Evolutionary conservation across 2,797 vertebrate genomes (phyloP), one percentile per base, ranked within the genome.

Genomic region (Chaunax sp.): DNA sequence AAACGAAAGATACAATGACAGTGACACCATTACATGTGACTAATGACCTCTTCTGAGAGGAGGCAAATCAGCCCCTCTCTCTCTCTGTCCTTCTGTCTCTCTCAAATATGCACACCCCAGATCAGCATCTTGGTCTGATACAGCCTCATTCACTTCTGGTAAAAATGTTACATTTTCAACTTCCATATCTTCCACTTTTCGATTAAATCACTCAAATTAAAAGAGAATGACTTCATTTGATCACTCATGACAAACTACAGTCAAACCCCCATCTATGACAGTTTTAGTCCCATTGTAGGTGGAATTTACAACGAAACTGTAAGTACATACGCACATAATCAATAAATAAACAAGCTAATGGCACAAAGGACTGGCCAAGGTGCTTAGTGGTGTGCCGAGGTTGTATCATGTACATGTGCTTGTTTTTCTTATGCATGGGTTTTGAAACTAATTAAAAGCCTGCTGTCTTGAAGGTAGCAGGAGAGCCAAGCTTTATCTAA

Each of bases 401-500:
- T 30, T 38, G 70, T 75, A 55, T 81, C 81, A 72, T 69, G 75
- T 41, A 33, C 14, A 16, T 14, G 14, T 16, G 3, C 14, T 40
- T 40, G 3, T 13, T 40, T 40, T 35, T 35, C 12, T 35, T 35
- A 35, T 35, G 33, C 33, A 35, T 9, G 33, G 10, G 9, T 35
- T 35, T 15, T 2, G 38, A 4, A 12, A 40, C 38, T 40, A 40
- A 40, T 40, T 16, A 40, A 40, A 59, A 56, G 65, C 50, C 68
- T 63, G 70, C 73, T 75, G 78, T 75, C 66, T 67, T 57, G 73
- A 69, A 67, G 68, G 66, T n/a, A 30, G 44, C 22, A 65, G 70
- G 74, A 59, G 64, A 84, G 84, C 75, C 67, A 76, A 80, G 62
- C 51, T 86, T 73, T 57, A 62, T 79, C 78, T 45, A 43, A 74